Base-by-base conservation (phyloP, 2,113 vertebrate species). In the Terrapene triunguis region DNA sequence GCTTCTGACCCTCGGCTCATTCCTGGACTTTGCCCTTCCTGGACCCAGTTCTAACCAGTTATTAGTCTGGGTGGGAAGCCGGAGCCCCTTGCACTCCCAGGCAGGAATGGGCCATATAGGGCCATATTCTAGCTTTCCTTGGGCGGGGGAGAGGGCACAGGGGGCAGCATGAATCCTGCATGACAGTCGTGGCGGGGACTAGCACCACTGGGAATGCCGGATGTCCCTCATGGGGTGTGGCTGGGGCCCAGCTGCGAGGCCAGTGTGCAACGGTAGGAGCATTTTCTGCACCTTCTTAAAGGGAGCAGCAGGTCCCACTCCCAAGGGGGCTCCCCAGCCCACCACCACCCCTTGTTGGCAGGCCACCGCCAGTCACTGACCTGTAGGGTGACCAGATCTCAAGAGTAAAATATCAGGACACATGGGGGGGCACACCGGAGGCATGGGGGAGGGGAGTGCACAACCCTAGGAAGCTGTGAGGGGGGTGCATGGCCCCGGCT, bases 251-350 rank as follows among this genome's bases (percentile, higher is more conserved):
- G 3, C 0, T 1, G 24, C 69, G 2, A 0, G 57, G 76, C 4
- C 51, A 51, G 42, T 8, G 9, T 74, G 32, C 0, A 1, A 16
- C 0, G 5, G 42, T 9, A 16, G 12, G 14, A 0, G 9, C 1
- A 57, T 19, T 13, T 1, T 4, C 69, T 14, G 27, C 17, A 57
- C 29, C 55, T 44, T 81, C 79, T 62, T 76, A 82, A 51, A 81
- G 11, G 79, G 10, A 65, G 27, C 59, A 32, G 59, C 32, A 51
- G 21, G 54, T 55, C 22, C 54, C 22, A 55, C 54, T 24, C 54
- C 54, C 8, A 8, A 55, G 54, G 19, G 54, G 54, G 21, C 54
- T 55, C 54, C 54, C 59, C 54, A 9, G 22, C 54, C 22, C 22
- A 10, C 57, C 13, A 4, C 59, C 32, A 14, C 59, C 29, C 29